Base-by-base conservation (phyloP, 2,113 vertebrate species). In the Rhinopithecus roxellana region DNA sequence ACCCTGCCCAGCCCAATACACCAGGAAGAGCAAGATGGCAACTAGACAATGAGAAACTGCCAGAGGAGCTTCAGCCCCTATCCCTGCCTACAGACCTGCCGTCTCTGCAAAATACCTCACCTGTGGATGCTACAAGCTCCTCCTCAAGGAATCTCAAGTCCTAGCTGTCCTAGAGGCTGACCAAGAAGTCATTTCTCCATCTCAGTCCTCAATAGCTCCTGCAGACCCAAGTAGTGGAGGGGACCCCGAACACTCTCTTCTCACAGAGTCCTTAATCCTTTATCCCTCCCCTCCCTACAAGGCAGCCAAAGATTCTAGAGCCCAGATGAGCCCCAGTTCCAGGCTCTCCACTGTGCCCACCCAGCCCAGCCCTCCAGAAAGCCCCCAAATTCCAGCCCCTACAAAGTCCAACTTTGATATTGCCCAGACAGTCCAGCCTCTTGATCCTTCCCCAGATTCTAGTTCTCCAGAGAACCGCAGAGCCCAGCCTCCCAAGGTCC, bases 1-100 rank as follows among this genome's bases (percentile, higher is more conserved):
- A 23, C 40, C 45, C 22, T 5, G 0, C 70, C 27, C 91, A 98
- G 98, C 97, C 95, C 2, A 78, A 95, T 70, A 82, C 90, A 40
- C 80, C 83, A 1, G 88, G 52, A n/a, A 77, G 67, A 45, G 64
- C 45, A 32, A 72, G n/a, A 81, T 97, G 97, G 96, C 79, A 59
- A 55, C 59, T 16, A 0, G 93, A 92, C 0, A 79, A 96, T 0
- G 8, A 95, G 43, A 52, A 38, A n/a, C 8, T 8, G 0, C 50
- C 57, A 32, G 93, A 97, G 16, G 91, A 97, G 16, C 10, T 48
- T 40, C 95, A 95, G 81, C 38, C 59, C 20, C 78, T 17, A 5
- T 95, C 92, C 52, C 90, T 96, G 80, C 87, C 96, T 13, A 43
- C 3, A 5, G 14, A 78, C 69, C 43, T 92, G 52, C 40, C 11